Conservation (phyloP, 2,113 vertebrate genomes). For the Pyxicephalus adspersus region DNA sequence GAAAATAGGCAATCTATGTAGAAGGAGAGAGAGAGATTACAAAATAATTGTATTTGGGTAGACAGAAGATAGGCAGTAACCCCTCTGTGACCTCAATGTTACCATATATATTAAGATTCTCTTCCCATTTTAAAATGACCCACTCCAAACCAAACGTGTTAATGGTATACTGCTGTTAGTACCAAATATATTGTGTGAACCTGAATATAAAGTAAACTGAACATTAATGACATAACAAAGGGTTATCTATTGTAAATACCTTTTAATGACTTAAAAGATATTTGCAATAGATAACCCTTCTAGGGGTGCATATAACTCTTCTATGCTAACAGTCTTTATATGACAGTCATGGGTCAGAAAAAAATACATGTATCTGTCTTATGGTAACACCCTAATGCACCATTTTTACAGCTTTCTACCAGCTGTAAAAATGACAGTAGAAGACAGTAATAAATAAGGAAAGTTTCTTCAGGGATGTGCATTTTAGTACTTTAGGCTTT, state of each 20-base stretch:
- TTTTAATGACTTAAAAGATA: slow-evolving; percentile 11
- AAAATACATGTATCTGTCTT: slow-evolving; percentile 28
- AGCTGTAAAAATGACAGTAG: slow-evolving; percentile 16
- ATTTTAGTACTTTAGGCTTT: slow-evolving; percentile 40
- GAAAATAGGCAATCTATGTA: background rate
- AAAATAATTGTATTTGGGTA: background rate
- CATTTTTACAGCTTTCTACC: no score
- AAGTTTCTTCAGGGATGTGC: slow-evolving; percentile 21
- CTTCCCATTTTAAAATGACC: no score
- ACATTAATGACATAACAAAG: no score
- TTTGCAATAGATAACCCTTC: background rate
- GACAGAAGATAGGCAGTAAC: background rate
- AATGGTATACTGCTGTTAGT: no score
- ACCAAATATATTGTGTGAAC: no score
- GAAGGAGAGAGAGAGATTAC: background rate
- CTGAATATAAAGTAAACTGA: no score
- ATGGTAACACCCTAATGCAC: slow-evolving; percentile 26
- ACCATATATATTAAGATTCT: no score
- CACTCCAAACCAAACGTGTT: no score
- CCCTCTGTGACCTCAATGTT: no score
- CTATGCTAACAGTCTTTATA: background rate
- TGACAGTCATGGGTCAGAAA: slow-evolving; percentile 29
- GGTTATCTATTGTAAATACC: no score
- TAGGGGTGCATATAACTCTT: background rate
- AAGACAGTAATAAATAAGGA: slow-evolving; percentile 11